These are phyloP conservation scores for Hypomesus transpacificus DNA, from an alignment of 2,113 vertebrate genomes.

Conservation along the genomic window DNA sequence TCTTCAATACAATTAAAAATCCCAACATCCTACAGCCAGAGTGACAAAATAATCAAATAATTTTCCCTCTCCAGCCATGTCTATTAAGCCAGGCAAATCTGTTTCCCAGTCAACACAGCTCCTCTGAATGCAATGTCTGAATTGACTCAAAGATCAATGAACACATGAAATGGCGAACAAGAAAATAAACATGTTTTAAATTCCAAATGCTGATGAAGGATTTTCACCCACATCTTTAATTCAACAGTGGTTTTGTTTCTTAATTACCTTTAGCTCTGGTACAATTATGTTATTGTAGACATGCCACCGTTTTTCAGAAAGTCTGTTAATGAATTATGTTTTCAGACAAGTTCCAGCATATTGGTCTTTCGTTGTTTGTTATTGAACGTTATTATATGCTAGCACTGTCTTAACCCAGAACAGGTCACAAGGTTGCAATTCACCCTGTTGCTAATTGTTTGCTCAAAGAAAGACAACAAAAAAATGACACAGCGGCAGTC, in stretches of 20 bases:
- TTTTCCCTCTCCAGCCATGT: constrained; percentile 30
- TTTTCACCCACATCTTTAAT: constrained; percentile 52
- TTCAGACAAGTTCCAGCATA: not conserved
- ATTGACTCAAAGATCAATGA: constrained; percentile 64
- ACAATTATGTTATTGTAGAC: constrained; percentile 9
- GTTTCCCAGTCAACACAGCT: constrained; percentile 30
- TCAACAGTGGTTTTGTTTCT: constrained; percentile 55
- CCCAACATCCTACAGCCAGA: constrained; percentile 74
- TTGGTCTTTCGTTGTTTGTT: constrained; percentile 9
- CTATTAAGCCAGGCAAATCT: constrained; percentile 39
- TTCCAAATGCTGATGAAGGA: constrained; percentile 53
- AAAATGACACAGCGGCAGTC: constrained; percentile 16
- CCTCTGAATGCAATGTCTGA: constrained; percentile 48
- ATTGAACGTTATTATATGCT: constrained; percentile 19
- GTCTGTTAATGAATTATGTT: not conserved
- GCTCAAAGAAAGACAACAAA: constrained; percentile 1
- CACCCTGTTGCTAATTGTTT: constrained; percentile 34
- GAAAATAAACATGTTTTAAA: constrained; percentile 57
- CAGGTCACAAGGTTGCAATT: constrained; percentile 31
- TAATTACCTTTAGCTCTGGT: constrained; percentile 47
- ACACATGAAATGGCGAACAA: constrained; percentile 41
- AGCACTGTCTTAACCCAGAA: constrained; percentile 10
- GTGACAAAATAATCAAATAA: constrained; percentile 70
- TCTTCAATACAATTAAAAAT: constrained; percentile 86
- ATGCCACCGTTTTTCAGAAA: constrained; percentile 10